Base-by-base conservation (phyloP, 2,888 invertebrate species). In the Rapana venosa region DNA sequence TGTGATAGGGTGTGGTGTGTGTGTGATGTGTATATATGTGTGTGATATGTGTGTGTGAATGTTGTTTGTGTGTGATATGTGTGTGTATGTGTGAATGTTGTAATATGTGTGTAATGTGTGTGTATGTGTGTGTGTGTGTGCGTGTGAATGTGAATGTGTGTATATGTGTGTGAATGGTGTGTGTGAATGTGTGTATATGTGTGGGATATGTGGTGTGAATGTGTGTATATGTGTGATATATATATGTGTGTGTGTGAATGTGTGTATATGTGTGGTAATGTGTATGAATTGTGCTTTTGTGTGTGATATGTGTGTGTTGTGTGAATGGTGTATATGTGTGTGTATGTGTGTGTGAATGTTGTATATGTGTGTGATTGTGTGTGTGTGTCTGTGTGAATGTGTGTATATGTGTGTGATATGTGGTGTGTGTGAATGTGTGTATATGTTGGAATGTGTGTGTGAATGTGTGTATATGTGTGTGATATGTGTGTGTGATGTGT, bases 101-200 rank as follows among this genome's bases (percentile, higher is more conserved):
- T n/a, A n/a, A n/a, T n/a, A n/a, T n/a, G n/a, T n/a, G n/a, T n/a
- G n/a, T n/a, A n/a, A n/a, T 66, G 32, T 79, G 79, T 79, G 35
- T 79, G 79, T 79, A 35, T 79, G 79, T 79, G 79, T 79, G 32
- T 79, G 79, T 79, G 79, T 79, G 32, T 79, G 79, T 79, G 79
- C 32, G 79, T 79, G 79, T 79, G 79, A 35, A 35, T 32, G 35
- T 79, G 79, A 6, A 35, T 79, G 79, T 32, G 79, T 79, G 79
- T n/a, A 35, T 79, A 6, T 79, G 79, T 32, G 79, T 79, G 32
- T 79, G 79, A 6, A 13, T 66, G 66, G 66, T 66, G 66, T 66
- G 66, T 66, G 66, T 66, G 66, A 6, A 13, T 66, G 66, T 66
- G 66, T 66, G 66, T 66, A 13, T 66, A 13, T 66, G 66, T 66